These are phyloP conservation scores for Sebastes kiyomatsui DNA, from an alignment of 2,797 vertebrate species.

Conservation along the genomic window DNA sequence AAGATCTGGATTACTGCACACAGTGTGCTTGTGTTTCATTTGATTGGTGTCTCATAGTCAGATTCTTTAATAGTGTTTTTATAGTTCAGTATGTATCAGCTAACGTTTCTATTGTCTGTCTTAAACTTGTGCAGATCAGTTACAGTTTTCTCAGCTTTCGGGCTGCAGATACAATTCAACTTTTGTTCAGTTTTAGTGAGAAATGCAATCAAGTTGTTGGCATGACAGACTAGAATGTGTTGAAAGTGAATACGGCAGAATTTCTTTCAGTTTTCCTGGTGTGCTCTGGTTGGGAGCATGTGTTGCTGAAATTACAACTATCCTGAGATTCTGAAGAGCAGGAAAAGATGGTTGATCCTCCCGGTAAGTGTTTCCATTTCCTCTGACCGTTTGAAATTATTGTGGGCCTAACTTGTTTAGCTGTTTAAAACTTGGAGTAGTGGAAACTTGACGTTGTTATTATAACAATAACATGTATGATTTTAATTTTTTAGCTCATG, in stretches of 20 bases:
- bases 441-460: neutral
- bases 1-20: neutral
- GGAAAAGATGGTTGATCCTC: neutral
- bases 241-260: neutral
- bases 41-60: neutral
- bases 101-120: neutral
- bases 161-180: neutral
- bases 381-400: neutral
- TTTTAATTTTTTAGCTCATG: neutral
- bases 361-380: slow-evolving; percentile 6
- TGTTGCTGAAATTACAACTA: neutral
- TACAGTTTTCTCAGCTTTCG: neutral
- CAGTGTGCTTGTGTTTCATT: neutral
- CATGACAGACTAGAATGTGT: neutral
- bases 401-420: neutral
- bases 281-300: neutral
- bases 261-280: neutral
- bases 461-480: neutral
- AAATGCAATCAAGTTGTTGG: neutral
- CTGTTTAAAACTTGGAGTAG: neutral
- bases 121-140: neutral
- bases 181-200: neutral
- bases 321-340: neutral
- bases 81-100: neutral
- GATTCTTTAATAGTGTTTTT: neutral